Percentiles rank a stretch among this genome's conserved stretches.
Conservation (phyloP, 2,888 invertebrate genomes). For the Perizoma affinitatum region DNA sequence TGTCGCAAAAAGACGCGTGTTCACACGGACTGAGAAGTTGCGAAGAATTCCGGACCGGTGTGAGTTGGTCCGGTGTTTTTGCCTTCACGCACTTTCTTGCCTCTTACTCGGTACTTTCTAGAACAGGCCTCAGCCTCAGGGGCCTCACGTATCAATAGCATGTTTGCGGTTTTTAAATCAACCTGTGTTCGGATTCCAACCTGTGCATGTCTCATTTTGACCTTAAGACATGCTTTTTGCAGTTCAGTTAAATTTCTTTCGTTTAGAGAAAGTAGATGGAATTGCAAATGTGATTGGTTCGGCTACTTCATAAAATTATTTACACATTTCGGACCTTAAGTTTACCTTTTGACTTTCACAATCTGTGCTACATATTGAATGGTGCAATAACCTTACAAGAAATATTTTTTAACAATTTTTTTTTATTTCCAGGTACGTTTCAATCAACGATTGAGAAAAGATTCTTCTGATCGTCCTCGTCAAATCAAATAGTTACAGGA, state of each 20-base stretch:
- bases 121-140: conserved; percentile 41
- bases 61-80: conserved; percentile 61
- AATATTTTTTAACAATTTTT: conserved; percentile 3
- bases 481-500: too few relatives aligned
- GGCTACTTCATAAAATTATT: conserved; percentile 18
- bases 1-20: conserved; percentile 33
- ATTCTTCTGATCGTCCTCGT: neutral
- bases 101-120: conserved; percentile 67
- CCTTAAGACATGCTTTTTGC: conserved; percentile 24
- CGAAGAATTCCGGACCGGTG: conserved; percentile 61
- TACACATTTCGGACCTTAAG: conserved; percentile 12
- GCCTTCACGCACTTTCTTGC: conserved; percentile 76
- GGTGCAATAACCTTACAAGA: neutral
- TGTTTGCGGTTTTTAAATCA: conserved; percentile 32
- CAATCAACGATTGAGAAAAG: neutral
- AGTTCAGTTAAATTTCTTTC: conserved; percentile 26
- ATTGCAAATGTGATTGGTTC: conserved; percentile 22
- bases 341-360: conserved; percentile 21
- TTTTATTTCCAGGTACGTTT: conserved; percentile 24
- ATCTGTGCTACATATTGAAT: conserved; percentile 1
- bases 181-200: conserved; percentile 26
- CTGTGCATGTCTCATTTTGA: conserved; percentile 26
- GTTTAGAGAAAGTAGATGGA: conserved; percentile 29
- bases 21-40: conserved; percentile 36
- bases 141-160: conserved; percentile 45